phyloP scores from a whole-genome alignment of 2,113 vertebrate species.

The Uropsilus gracilis region DNA sequence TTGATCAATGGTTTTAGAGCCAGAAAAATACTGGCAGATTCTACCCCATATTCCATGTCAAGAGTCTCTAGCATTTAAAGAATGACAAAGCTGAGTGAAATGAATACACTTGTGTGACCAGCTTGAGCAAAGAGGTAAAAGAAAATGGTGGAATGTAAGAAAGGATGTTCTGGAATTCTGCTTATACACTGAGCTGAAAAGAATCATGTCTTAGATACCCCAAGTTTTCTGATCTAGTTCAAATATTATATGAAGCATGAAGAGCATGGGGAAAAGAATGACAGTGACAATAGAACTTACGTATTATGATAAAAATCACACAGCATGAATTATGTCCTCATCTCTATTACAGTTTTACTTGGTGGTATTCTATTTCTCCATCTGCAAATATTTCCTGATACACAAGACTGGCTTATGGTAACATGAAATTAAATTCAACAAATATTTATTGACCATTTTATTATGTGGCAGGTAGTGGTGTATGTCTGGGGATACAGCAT shows the following conservation, averaged over 20 bases:
- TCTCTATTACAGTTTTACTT: not conserved
- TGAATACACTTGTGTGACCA: not conserved
- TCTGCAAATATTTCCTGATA: not conserved
- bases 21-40: not conserved
- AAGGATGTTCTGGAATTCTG: not conserved
- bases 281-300: not conserved
- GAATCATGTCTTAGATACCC: not conserved
- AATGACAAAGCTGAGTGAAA: not conserved
- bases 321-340: not conserved
- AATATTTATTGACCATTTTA: conserved; percentile 3
- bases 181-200: not conserved
- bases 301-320: not conserved
- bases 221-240: not conserved
- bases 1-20: not conserved
- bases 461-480: not conserved
- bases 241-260: not conserved
- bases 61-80: not conserved
- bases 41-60: not conserved
- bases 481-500: not conserved
- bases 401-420: not conserved
- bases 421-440: not conserved
- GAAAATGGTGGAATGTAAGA: not conserved
- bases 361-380: not conserved
- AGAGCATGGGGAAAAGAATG: not conserved
- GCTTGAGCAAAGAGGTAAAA: not conserved